Conservation (phyloP, 2,113 vertebrate species). For the Microcebus murinus region DNA sequence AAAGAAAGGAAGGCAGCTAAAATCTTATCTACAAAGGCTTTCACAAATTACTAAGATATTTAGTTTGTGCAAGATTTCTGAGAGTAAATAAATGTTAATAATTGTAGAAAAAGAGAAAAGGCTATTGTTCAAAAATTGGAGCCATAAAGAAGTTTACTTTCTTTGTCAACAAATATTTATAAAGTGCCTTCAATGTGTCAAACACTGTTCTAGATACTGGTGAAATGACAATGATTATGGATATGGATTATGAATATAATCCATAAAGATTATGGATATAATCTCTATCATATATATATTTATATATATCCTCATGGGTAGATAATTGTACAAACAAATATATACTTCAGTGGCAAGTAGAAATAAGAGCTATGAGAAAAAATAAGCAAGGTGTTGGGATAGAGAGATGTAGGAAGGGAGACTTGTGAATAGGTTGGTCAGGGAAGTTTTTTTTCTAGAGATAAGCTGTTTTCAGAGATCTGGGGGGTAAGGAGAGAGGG, state of each 20-base stretch:
- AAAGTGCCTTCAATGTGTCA: not conserved
- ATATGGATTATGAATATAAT: too few species aligned
- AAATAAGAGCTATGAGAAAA: not conserved
- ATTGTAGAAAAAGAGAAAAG: not conserved
- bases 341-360: not conserved
- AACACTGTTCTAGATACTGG: not conserved
- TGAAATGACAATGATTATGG: not conserved
- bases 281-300: too few species aligned
- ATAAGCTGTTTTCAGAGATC: not conserved
- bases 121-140: slow-evolving; percentile 4
- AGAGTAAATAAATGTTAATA: not conserved
- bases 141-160: slow-evolving; percentile 1
- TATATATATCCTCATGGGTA: not conserved
- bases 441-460: not conserved
- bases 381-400: not conserved
- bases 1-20: not conserved
- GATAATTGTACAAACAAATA: not conserved
- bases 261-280: too few species aligned
- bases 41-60: not conserved
- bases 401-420: not conserved
- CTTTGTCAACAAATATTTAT: slow-evolving; percentile 1
- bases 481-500: not conserved
- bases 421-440: not conserved
- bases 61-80: not conserved
- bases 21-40: not conserved